Percentiles rank a stretch among this genome's conserved stretches.
Evolutionary conservation across 2,797 vertebrate genomes (phyloP).

Genomic region (Pipistrellus nathusii): DNA sequence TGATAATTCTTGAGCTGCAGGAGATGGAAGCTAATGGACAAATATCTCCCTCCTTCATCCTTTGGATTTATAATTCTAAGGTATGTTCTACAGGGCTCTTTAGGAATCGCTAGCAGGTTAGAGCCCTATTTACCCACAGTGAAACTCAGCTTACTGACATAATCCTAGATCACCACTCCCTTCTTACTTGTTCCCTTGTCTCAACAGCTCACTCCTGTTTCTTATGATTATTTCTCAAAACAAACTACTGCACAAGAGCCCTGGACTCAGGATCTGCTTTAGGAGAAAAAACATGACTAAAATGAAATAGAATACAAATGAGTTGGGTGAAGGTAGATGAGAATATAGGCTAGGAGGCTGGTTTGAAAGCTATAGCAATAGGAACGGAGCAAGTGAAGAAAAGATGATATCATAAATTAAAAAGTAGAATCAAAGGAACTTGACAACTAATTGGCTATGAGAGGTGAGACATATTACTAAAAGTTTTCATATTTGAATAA

Average conservation of each 20-base stretch:
- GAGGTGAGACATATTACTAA: constrained; percentile 18
- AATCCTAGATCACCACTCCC: not conserved
- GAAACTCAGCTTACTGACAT: not conserved
- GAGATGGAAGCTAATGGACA: not conserved
- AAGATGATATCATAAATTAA: constrained; percentile 15
- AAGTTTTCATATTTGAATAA: constrained; percentile 40
- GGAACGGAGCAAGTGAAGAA: not conserved
- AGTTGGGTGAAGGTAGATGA: not conserved
- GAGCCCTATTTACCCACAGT: not conserved
- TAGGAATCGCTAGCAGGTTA: not conserved
- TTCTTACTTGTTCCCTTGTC: not conserved
- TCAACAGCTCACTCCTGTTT: not conserved
- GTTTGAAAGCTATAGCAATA: not conserved
- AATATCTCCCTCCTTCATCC: not conserved
- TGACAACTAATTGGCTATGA: not conserved
- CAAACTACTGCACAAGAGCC: not conserved
- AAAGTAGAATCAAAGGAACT: constrained; percentile 23
- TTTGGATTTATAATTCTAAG: not conserved
- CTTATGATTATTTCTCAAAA: not conserved
- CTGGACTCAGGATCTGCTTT: not conserved
- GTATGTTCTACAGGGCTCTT: not conserved
- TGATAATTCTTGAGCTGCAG: not conserved
- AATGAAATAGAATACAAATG: not conserved
- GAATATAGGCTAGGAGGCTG: not conserved
- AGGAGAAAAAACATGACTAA: not conserved